phyloP scores from a whole-genome alignment of 2,113 vertebrate species.

The Percopsis transmontana region DNA sequence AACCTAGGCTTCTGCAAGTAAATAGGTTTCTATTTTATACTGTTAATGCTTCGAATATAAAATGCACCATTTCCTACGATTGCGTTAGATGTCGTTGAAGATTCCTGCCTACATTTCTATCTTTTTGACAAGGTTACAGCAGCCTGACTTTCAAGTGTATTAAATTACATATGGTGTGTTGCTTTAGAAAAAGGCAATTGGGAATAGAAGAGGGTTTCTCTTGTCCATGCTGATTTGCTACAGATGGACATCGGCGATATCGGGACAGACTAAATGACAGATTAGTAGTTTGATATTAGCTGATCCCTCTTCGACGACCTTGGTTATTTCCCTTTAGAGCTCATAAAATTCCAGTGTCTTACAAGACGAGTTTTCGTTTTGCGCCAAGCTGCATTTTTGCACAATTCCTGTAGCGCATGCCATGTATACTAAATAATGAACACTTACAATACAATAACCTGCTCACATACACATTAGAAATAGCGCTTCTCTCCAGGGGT shows the following conservation, averaged over 20 bases:
- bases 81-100: slow-evolving; percentile 53
- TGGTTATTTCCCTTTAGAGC: background rate
- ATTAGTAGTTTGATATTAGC: slow-evolving; percentile 7
- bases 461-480: too few relatives aligned
- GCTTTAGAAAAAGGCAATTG: slow-evolving; percentile 44
- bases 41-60: slow-evolving; percentile 31
- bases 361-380: background rate
- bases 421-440: too few relatives aligned
- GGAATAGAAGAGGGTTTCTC: slow-evolving; percentile 59
- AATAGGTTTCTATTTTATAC: slow-evolving; percentile 22
- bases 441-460: too few relatives aligned
- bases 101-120: slow-evolving; percentile 51
- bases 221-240: slow-evolving; percentile 45
- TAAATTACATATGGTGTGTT: slow-evolving; percentile 58
- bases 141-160: slow-evolving; percentile 45
- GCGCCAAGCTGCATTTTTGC: too few relatives aligned
- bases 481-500: too few relatives aligned
- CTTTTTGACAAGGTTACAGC: slow-evolving; percentile 67
- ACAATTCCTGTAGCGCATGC: too few relatives aligned
- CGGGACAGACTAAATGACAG: slow-evolving; percentile 26
- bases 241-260: slow-evolving; percentile 13
- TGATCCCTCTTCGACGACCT: background rate
- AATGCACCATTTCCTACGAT: slow-evolving; percentile 31
- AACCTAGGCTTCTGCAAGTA: slow-evolving; percentile 10
- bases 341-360: background rate